Evolutionary conservation across 2,113 vertebrate species (phyloP), one percentile per base, ranked within the genome.

Genomic region (Heteronetta atricapilla): DNA sequence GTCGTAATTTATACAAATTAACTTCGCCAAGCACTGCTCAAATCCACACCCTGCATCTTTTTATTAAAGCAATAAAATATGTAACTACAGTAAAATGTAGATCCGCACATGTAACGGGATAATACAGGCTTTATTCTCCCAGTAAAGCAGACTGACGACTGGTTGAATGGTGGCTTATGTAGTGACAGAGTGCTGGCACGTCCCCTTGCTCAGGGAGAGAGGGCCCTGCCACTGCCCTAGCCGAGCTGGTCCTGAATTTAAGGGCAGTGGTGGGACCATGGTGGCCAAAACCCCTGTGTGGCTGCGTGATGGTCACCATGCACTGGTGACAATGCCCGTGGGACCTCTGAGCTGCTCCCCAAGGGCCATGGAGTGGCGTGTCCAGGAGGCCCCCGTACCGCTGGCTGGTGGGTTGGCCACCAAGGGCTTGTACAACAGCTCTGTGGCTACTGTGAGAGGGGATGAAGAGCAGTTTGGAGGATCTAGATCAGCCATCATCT

Each of bases 41-140:
- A 66, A 92, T 86, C 77, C 38, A n/a, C 64, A 89, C 33, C 67
- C 74, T 1, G 19, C 93, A 77, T 96, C 73, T 83, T 95, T 88
- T 97, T 97, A 97, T 97, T 97, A 97, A 97, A 96, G 87, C 80
- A 78, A 86, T 97, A 97, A 96, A 97, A 96, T 93, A 94, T 8
- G 59, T 93, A 93, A 92, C 94, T 80, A 53, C 42, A n/a, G 82
- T 97, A 89, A 93, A 95, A 78, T 94, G 82, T 20, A 48, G 36
- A 76, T 90, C 70, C 88, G 46, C 95, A 69, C 69, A 20, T 75
- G 59, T 28, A 84, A 77, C 33, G 19, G 25, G 74, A 86, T 90
- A 70, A 48, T 58, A 64, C 44, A 74, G 50, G 25, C 67, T 97
- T 97, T 96, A 95, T 94, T 89, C 86, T 84, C 53, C 82, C 90